Conservation (phyloP, 2,113 vertebrate species). For the Gadus macrocephalus region DNA sequence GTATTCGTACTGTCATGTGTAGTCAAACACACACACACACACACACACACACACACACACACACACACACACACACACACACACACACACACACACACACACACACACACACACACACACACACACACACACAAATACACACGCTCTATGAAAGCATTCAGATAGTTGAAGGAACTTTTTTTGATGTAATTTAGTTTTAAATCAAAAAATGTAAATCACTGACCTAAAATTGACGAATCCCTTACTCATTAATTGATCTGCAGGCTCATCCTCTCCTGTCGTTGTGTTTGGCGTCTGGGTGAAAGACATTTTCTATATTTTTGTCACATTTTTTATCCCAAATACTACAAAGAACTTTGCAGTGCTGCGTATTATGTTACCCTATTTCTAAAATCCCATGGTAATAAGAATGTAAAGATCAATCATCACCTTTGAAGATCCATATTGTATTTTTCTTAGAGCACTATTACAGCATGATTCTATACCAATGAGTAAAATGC, state of each 20-base stretch:
- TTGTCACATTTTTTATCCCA: not conserved
- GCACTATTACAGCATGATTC: too few species aligned
- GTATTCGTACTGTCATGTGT: not conserved
- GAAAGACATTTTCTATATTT: not conserved
- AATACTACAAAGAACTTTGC: not conserved
- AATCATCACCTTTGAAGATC: too few species aligned
- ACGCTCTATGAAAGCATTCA: not conserved
- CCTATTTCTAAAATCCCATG: not conserved
- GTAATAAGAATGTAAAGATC: too few species aligned
- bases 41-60: slow-evolving; percentile 1
- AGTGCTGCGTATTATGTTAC: not conserved
- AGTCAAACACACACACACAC: not conserved
- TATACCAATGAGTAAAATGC: too few species aligned
- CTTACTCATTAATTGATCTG: not conserved
- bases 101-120: not conserved
- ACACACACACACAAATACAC: slow-evolving; percentile 1
- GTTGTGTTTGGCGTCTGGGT: not conserved
- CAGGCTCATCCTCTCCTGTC: not conserved
- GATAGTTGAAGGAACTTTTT: not conserved
- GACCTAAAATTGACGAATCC: not conserved
- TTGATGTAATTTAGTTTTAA: not conserved
- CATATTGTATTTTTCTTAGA: too few species aligned
- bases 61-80: slow-evolving; percentile 1
- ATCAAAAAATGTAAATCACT: not conserved
- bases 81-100: not conserved